These are phyloP conservation scores for Habroteleia sp. DNA, from an alignment of 2,888 invertebrate species.

Conservation along the genomic window DNA sequence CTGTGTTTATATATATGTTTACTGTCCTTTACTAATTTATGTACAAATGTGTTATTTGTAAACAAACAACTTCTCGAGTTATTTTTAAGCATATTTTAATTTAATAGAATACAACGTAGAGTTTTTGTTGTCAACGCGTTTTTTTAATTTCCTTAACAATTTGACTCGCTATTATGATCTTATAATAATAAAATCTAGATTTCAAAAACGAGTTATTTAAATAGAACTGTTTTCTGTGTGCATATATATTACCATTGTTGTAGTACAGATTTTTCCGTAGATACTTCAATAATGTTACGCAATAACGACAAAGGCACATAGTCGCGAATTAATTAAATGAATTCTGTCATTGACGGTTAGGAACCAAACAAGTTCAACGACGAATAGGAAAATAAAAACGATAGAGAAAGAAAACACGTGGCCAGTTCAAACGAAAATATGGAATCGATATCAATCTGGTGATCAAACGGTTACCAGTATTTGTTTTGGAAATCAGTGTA, in stretches of 20 bases:
- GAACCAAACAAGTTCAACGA: background rate
- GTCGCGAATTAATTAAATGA: slow-evolving; percentile 13
- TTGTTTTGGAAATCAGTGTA: slow-evolving; percentile 12
- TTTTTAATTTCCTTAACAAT: too few species aligned
- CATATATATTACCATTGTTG: slow-evolving; percentile 44
- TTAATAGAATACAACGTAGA: too few species aligned
- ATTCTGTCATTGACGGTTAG: background rate
- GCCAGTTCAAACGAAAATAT: slow-evolving; percentile 17
- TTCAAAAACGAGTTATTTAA: too few species aligned
- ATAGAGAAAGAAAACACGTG: background rate
- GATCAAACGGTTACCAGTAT: slow-evolving; percentile 8
- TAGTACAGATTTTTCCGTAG: slow-evolving; percentile 56
- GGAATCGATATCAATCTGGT: slow-evolving; percentile 24
- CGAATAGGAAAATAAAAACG: slow-evolving; percentile 13
- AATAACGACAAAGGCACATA: slow-evolving; percentile 40
- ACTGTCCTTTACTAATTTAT: too few species aligned
- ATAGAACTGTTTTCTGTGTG: too few species aligned
- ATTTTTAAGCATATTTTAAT: too few species aligned
- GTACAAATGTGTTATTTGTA: too few species aligned
- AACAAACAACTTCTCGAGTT: too few species aligned
- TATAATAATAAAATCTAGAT: too few species aligned
- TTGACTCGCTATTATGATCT: too few species aligned
- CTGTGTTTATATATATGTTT: too few species aligned
- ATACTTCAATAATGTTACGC: slow-evolving; percentile 36
- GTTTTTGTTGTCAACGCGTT: too few species aligned